A percentile compares a stretch with the other conserved stretches of the same genome.
phyloP scores from a whole-genome alignment of 1,140 invertebrate genomes.

The Cydia amplana region DNA sequence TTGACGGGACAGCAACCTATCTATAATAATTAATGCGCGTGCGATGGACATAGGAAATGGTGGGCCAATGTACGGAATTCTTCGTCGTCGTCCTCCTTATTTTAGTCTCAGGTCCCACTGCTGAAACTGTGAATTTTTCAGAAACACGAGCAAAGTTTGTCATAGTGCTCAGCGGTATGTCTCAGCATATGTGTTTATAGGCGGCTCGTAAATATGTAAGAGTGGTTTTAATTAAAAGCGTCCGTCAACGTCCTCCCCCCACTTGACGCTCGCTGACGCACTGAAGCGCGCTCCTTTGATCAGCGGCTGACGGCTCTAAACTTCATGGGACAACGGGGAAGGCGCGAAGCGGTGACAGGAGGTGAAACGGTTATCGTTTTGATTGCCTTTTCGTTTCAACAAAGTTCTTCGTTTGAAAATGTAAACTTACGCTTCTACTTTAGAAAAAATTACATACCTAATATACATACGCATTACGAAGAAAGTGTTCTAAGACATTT shows the following conservation, averaged over 20 bases:
- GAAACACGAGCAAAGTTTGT: not conserved
- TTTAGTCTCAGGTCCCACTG: no score
- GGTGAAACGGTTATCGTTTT: not conserved
- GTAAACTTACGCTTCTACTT: no score
- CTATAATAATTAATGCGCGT: no score
- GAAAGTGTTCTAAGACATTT: no score
- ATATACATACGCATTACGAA: no score
- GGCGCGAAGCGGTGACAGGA: not conserved
- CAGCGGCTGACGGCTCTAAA: not conserved
- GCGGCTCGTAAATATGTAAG: constrained; percentile 29
- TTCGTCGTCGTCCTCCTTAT: no score
- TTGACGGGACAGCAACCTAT: no score
- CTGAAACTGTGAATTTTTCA: not conserved
- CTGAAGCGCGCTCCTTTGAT: not conserved
- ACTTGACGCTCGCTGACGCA: constrained; percentile 25
- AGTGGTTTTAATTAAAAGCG: constrained; percentile 32
- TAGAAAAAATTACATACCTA: no score
- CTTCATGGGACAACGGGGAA: not conserved
- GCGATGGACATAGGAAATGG: no score
- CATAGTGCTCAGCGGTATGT: not conserved
- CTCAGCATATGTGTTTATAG: not conserved
- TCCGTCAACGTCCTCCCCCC: constrained; percentile 26
- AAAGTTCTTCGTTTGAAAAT: not conserved
- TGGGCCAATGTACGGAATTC: no score
- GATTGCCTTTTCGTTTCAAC: not conserved